A percentile compares a stretch with the other conserved stretches of the same genome.
Conservation (phyloP, 1,140 invertebrate species). For the Marisa cornuarietis region DNA sequence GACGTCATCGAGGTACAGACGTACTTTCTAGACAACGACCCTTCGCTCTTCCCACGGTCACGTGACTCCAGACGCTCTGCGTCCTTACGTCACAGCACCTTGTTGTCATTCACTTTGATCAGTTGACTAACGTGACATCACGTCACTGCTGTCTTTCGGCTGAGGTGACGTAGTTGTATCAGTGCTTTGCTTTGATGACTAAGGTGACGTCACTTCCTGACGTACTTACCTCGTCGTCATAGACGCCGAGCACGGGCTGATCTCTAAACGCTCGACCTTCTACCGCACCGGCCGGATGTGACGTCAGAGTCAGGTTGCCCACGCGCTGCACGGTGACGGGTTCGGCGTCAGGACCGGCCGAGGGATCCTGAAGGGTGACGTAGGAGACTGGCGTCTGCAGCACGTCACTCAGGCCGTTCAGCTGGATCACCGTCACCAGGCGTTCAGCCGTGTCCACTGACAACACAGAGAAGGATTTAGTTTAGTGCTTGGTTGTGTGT, state of each 20-base stretch:
- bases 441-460: background rate
- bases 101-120: background rate
- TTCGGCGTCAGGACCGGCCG: constrained; percentile 11
- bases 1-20: no score
- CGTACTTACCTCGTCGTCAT: constrained; percentile 29
- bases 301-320: constrained; percentile 28
- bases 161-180: no score
- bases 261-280: constrained; percentile 34
- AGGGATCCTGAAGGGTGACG: constrained; percentile 27
- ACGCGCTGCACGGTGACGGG: constrained; percentile 23
- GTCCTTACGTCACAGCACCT: constrained; percentile 8
- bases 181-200: background rate
- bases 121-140: background rate
- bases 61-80: no score
- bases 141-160: background rate
- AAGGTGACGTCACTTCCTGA: no score
- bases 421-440: constrained; percentile 24
- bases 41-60: no score
- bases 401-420: constrained; percentile 29
- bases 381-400: constrained; percentile 38
- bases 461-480: no score
- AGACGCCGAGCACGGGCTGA: constrained; percentile 36
- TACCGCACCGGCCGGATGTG: constrained; percentile 21
- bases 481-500: background rate
- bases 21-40: no score